These are phyloP conservation scores for Plectrocnemia conspersa DNA, from an alignment of 1,140 invertebrate species.

Conservation along the genomic window DNA sequence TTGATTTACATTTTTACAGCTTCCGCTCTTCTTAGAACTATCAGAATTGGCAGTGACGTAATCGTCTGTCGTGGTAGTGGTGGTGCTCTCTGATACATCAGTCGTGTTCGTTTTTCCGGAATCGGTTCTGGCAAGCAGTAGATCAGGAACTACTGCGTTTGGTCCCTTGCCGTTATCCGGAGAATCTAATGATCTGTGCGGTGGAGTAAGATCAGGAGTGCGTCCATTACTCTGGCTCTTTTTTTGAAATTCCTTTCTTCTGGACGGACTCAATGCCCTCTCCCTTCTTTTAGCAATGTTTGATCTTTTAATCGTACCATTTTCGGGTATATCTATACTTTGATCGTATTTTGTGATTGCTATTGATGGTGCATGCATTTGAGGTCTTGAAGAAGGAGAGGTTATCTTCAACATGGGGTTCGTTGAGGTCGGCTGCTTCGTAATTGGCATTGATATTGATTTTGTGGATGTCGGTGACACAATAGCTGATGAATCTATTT, in stretches of 20 bases:
- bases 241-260: slow-evolving; percentile 48
- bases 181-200: slow-evolving; percentile 34
- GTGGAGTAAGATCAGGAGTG: slow-evolving; percentile 34
- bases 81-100: slow-evolving; percentile 77
- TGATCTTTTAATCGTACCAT: slow-evolving; percentile 47
- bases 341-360: slow-evolving; percentile 51
- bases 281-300: slow-evolving; percentile 51
- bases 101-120: slow-evolving; percentile 67
- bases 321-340: slow-evolving; percentile 44
- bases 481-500: slow-evolving; percentile 45
- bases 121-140: slow-evolving; percentile 57
- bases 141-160: slow-evolving; percentile 39
- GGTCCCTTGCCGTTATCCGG: slow-evolving; percentile 30
- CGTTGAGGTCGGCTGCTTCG: slow-evolving; percentile 48
- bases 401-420: slow-evolving; percentile 39
- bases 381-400: slow-evolving; percentile 40
- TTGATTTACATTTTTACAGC: slow-evolving; percentile 43
- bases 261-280: slow-evolving; percentile 49
- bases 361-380: slow-evolving; percentile 42
- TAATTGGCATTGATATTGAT: slow-evolving; percentile 41
- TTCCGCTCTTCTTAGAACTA: slow-evolving; percentile 55
- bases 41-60: slow-evolving; percentile 84
- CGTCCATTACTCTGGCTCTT: slow-evolving; percentile 39
- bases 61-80: slow-evolving; percentile 81
- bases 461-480: slow-evolving; percentile 28